Evolutionary conservation across 2,113 vertebrate genomes (phyloP).

Genomic region (Nycticorax nycticorax): DNA sequence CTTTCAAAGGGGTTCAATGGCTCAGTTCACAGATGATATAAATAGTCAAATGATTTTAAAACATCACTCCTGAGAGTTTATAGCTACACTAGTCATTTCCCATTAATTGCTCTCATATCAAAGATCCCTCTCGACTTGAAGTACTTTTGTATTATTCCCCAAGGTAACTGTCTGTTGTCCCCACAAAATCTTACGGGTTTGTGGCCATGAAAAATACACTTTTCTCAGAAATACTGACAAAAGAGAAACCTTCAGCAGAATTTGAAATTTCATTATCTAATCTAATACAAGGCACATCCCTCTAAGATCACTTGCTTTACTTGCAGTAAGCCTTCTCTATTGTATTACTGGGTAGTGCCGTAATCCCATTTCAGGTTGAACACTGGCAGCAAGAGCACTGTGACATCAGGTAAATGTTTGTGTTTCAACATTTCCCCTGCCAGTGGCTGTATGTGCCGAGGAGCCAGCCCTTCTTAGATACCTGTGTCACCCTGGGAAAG

Average conservation of each 20-base stretch:
- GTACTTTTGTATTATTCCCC: background rate
- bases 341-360: slow-evolving; percentile 1
- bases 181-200: background rate
- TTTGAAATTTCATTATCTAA: background rate
- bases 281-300: background rate
- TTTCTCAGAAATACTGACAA: background rate
- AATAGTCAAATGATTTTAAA: background rate
- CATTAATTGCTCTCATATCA: background rate
- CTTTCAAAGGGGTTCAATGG: background rate
- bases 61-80: background rate
- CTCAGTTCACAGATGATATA: background rate
- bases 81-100: background rate
- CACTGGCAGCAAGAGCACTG: background rate
- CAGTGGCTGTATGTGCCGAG: background rate
- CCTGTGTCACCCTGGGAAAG: slow-evolving; percentile 55
- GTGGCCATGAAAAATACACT: background rate
- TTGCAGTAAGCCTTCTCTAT: slow-evolving; percentile 1
- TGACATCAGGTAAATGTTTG: slow-evolving; percentile 24
- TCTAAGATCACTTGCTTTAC: slow-evolving; percentile 46
- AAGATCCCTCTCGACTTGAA: background rate
- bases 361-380: slow-evolving; percentile 39
- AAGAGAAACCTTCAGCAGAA: background rate
- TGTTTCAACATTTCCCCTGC: slow-evolving; percentile 9
- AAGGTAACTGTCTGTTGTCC: background rate
- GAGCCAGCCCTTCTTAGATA: background rate